These are phyloP conservation scores for Drosophila austrosaltans DNA, from an alignment of 2,888 invertebrate species.

Conservation along the genomic window DNA sequence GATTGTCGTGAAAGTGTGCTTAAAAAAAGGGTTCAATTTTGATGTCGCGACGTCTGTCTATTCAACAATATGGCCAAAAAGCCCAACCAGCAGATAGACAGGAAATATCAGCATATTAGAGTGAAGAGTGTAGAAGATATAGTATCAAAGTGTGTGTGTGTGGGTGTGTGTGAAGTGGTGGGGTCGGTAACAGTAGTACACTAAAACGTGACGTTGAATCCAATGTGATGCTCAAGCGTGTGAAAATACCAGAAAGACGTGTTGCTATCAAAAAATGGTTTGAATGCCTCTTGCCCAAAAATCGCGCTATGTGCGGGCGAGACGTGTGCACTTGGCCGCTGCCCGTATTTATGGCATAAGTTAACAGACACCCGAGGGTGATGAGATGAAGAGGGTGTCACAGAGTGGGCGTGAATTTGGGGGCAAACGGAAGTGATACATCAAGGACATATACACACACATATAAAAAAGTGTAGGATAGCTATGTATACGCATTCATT, in stretches of 20 bases:
- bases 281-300: slow-evolving; percentile 48
- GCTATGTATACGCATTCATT: slow-evolving; percentile 35
- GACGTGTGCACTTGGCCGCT: slow-evolving; percentile 67
- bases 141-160: slow-evolving; percentile 9
- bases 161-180: slow-evolving; percentile 24
- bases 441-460: slow-evolving; percentile 63
- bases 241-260: slow-evolving; percentile 83
- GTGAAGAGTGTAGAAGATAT: slow-evolving; percentile 7
- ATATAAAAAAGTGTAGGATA: background rate
- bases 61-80: slow-evolving; percentile 21
- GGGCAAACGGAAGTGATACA: slow-evolving; percentile 71
- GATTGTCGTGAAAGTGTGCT: too few relatives aligned
- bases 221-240: slow-evolving; percentile 84
- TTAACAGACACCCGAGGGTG: slow-evolving; percentile 61
- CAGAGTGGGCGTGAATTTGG: too few relatives aligned
- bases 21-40: slow-evolving; percentile 64
- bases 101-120: slow-evolving; percentile 71
- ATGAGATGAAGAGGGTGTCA: too few relatives aligned
- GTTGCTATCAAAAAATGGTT: slow-evolving; percentile 75
- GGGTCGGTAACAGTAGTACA: slow-evolving; percentile 36
- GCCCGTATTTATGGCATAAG: slow-evolving; percentile 74
- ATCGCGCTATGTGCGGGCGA: slow-evolving; percentile 28
- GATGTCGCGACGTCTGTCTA: slow-evolving; percentile 34
- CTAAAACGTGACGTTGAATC: slow-evolving; percentile 83
- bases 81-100: slow-evolving; percentile 32